Base-by-base conservation (phyloP, 2,888 invertebrate genomes). In the Catocala fraxini region DNA sequence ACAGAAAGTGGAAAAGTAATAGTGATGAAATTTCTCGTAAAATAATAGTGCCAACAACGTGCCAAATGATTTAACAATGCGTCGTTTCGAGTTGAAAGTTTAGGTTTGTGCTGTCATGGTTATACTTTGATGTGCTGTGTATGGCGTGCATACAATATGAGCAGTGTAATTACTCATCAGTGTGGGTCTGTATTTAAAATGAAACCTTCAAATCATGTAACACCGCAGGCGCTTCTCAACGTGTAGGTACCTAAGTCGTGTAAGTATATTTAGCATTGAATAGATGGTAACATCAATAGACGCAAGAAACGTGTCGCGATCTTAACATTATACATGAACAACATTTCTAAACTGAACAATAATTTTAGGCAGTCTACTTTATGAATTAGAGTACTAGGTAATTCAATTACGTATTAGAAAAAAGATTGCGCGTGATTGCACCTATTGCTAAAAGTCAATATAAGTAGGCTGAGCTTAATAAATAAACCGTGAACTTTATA, bases 101-200 rank as follows among this genome's bases (percentile, higher is more conserved):
- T 35, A 54, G 60, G 43, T 53, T 34, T 42, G 9, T n/a, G 39
- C 58, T 57, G 63, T 60, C 39, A 57, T 55, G 47, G 41, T 33
- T 51, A 57, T n/a, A 51, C 13, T 35, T 45, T 51, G 11, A 34
- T 7, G 4, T 41, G 43, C 35, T 9, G 25, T 49, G 35, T 49
- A 39, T 43, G 34, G 47, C 25, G 7, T 51, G 54, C 59, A 61
- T 53, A 61, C 34, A 51, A 63, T 65, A 15, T 43, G 43, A 48
- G 57, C 49, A 53, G 46, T 56, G 54, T 53, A 60, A 66, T 72
- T 66, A 70, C 59, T 65, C 48, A 73, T 65, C 62, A 52, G 39
- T 47, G 73, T 71, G 71, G 70, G 74, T 47, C 43, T 54, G 51
- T 65, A 48, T 68, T 62, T 66, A 55, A 60, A 71, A 61, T 39